Percentiles rank a stretch among this genome's conserved stretches.
Evolutionary conservation across 2,113 vertebrate genomes (phyloP).

Genomic region (Apodemus sylvaticus): DNA sequence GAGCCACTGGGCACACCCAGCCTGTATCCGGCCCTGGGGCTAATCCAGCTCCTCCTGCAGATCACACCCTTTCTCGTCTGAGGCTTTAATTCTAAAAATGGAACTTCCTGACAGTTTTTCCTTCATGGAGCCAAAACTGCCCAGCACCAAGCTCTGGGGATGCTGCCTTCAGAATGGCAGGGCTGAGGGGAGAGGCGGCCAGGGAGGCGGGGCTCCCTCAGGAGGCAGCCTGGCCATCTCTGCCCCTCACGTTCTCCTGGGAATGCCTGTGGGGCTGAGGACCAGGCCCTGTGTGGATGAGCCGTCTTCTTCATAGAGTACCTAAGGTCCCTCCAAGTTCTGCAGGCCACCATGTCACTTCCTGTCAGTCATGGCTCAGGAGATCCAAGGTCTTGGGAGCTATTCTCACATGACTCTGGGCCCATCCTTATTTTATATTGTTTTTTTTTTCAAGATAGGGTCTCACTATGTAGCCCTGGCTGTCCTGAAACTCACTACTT

Average conservation of each 20-base stretch:
- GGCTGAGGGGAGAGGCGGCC: no score
- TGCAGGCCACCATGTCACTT: neutral
- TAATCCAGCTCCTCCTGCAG: neutral
- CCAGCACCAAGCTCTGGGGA: neutral
- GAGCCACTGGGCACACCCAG: neutral
- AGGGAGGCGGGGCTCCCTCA: neutral
- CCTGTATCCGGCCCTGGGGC: neutral
- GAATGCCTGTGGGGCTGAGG: neutral
- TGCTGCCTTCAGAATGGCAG: neutral
- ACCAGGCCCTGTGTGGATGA: neutral
- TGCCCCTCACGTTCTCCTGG: neutral
- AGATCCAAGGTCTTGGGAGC: neutral
- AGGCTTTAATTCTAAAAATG: conserved; percentile 10
- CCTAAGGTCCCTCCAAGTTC: neutral
- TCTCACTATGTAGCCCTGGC: neutral
- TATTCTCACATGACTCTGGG: neutral
- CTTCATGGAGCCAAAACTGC: neutral
- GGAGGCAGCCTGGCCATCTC: neutral
- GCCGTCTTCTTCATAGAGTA: rapidly evolving
- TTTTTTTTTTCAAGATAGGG: neutral
- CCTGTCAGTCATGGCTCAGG: neutral
- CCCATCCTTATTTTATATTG: neutral
- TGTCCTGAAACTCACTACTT: neutral
- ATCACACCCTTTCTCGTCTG: conserved; percentile 5
- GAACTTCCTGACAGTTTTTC: neutral